A percentile compares a stretch with the other conserved stretches of the same genome.
These are phyloP conservation scores for Apostichopus japonicus DNA, from an alignment of 35 echinoderm and acorn worm genomes.

Conservation along the genomic window DNA sequence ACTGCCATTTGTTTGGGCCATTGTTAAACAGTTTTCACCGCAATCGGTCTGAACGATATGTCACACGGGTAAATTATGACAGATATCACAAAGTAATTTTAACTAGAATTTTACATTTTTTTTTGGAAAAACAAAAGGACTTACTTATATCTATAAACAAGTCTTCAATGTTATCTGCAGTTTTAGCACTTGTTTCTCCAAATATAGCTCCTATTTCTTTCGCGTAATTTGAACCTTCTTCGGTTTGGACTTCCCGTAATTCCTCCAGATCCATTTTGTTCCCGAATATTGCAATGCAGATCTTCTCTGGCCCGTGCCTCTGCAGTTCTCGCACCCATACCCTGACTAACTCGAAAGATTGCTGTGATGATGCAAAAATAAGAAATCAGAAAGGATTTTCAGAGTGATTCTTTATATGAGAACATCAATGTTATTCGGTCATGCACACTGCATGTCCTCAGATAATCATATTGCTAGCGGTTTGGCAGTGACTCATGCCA, in stretches of 20 bases:
- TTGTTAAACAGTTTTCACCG: no score
- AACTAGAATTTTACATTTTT: not conserved
- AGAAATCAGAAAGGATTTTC: no score
- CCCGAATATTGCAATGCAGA: conserved; percentile 87
- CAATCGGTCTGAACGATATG: no score
- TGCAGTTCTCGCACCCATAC: conserved; percentile 88
- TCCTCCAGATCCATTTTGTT: conserved; percentile 93
- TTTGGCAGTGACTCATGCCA: no score
- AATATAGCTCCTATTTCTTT: conserved; percentile 93
- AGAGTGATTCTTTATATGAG: no score
- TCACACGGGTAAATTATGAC: no score
- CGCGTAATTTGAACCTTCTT: conserved; percentile 71
- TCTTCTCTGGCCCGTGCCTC: conserved; percentile 86
- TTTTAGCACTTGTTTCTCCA: conserved; percentile 98
- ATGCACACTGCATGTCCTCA: no score
- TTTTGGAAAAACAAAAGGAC: conserved; percentile 24
- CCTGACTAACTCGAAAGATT: conserved; percentile 80
- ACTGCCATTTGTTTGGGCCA: no score
- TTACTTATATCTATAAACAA: conserved; percentile 96
- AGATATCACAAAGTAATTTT: not conserved
- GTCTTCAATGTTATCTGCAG: conserved; percentile 87
- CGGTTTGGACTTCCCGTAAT: conserved; percentile 71
- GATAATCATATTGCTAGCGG: no score
- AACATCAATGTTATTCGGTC: no score
- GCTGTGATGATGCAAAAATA: conserved; percentile 49